Conservation (phyloP, 2,888 invertebrate species). For the Andrena marginata region DNA sequence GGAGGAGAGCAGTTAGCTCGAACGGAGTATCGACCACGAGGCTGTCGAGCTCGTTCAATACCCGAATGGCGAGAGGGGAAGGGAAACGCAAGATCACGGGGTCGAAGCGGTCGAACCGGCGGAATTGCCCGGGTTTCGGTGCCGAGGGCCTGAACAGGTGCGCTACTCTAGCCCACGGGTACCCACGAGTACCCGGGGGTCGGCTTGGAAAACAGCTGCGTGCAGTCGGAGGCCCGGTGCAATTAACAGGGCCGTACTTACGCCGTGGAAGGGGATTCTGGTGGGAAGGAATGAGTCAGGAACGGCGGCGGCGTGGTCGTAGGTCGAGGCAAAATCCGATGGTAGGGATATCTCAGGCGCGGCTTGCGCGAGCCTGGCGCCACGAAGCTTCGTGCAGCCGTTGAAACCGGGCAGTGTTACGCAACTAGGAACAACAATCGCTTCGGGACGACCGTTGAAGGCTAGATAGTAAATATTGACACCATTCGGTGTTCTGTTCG, state of each 20-base stretch:
- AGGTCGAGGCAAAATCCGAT: conserved; percentile 53
- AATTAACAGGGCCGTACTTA: conserved; percentile 53
- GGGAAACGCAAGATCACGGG: conserved; percentile 5
- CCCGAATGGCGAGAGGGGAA: conserved; percentile 27
- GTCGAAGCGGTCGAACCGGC: conserved; percentile 12
- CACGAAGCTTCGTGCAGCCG: background rate
- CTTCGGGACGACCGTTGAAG: too few species aligned
- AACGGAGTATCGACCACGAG: conserved; percentile 58
- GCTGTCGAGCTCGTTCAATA: conserved; percentile 67
- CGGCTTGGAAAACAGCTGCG: background rate
- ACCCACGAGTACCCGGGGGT: background rate
- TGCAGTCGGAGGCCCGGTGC: conserved; percentile 23
- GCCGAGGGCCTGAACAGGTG: conserved; percentile 20
- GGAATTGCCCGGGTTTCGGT: conserved; percentile 10
- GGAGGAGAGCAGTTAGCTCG: conserved; percentile 45
- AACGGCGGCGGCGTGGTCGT: conserved; percentile 52
- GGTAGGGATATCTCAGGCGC: conserved; percentile 67
- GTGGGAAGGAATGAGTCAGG: conserved; percentile 69
- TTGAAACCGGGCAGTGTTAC: background rate
- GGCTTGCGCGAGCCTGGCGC: background rate
- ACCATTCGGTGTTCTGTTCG: background rate
- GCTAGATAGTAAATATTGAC: background rate
- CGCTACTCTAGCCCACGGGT: background rate
- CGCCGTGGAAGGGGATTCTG: conserved; percentile 24
- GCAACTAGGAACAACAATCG: background rate